Conservation (phyloP, 2,113 vertebrate species). For the Nicator chloris region DNA sequence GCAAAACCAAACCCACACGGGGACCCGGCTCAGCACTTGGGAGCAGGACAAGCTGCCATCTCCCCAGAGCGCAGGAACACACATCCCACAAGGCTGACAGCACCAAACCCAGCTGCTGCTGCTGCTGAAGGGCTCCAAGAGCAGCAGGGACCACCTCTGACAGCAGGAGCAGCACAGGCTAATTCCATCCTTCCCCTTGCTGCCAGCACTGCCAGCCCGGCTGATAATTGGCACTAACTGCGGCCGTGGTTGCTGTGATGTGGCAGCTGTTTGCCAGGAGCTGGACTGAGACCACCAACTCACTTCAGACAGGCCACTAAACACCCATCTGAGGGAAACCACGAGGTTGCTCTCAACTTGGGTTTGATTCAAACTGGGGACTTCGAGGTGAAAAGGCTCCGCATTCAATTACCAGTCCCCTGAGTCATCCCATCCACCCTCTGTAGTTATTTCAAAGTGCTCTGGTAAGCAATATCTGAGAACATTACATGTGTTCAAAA, state of each 20-base stretch:
- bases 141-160: conserved; percentile 23
- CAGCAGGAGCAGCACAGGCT: not conserved
- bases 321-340: conserved; percentile 63
- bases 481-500: conserved; percentile 35
- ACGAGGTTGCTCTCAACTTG: conserved; percentile 40
- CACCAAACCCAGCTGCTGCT: not conserved
- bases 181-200: not conserved
- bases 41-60: not conserved
- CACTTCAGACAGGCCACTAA: conserved; percentile 65
- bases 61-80: not conserved
- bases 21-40: accelerated
- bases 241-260: conserved; percentile 43
- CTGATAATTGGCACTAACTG: conserved; percentile 23
- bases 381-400: conserved; percentile 62
- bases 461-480: conserved; percentile 57
- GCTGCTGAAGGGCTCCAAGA: not conserved
- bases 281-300: conserved; percentile 61
- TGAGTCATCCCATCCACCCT: conserved; percentile 60
- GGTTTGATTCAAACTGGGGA: not conserved
- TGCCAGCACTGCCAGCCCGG: not conserved
- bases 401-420: conserved; percentile 49
- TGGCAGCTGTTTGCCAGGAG: conserved; percentile 27
- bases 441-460: conserved; percentile 53
- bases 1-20: not conserved
- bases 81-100: not conserved